These are phyloP conservation scores for Lagopus muta DNA, from an alignment of 2,113 vertebrate species.

Conservation along the genomic window DNA sequence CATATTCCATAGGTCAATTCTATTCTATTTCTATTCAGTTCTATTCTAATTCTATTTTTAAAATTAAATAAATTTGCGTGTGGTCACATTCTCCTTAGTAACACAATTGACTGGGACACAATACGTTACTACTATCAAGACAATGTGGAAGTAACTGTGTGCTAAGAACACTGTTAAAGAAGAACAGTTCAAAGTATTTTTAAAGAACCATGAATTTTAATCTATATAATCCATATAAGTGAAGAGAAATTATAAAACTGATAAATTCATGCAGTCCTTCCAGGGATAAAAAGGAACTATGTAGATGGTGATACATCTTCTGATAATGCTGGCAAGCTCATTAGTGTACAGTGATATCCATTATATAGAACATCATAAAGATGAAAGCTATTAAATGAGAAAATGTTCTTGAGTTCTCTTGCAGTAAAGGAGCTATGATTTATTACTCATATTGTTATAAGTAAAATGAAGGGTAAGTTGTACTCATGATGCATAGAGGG, in stretches of 20 bases:
- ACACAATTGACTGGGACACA: background rate
- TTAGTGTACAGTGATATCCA: constrained; percentile 62
- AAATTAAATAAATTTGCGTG: background rate
- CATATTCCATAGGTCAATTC: background rate
- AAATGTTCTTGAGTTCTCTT: constrained; percentile 49
- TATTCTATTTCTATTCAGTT: background rate
- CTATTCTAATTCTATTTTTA: background rate
- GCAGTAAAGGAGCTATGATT: constrained; percentile 51
- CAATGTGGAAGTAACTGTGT: background rate
- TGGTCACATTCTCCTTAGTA: background rate
- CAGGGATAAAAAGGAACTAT: constrained; percentile 15
- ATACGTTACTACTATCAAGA: background rate
- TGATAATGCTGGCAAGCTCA: constrained; percentile 57
- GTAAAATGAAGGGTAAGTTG: constrained; percentile 50
- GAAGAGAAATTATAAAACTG: constrained; percentile 51
- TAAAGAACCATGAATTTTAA: constrained; percentile 3
- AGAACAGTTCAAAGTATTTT: background rate
- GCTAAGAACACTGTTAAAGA: background rate
- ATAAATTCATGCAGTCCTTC: background rate
- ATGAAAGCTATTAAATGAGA: constrained; percentile 72
- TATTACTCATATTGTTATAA: constrained; percentile 52
- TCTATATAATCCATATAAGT: background rate
- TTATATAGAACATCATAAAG: constrained; percentile 55
- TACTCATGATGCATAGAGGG: background rate
- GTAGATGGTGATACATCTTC: constrained; percentile 55